Evolutionary conservation across 2,113 vertebrate genomes (phyloP), one percentile per base, ranked within the genome.

Genomic region (Perca schrenkii): DNA sequence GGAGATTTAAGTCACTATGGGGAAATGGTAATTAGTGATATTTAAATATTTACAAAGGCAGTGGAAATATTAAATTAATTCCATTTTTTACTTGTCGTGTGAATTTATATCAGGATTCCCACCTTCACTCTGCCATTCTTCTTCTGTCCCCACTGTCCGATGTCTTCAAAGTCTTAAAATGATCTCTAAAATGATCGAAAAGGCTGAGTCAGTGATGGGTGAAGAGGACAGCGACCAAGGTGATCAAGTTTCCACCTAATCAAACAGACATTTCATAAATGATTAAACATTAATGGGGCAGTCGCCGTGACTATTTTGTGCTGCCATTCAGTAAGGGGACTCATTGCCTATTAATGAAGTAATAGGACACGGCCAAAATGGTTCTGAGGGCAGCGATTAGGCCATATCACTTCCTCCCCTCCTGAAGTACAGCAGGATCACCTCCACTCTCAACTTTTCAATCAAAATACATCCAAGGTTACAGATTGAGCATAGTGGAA

Each of bases 301-400:
- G 74, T n/a, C 3, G 46, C 57, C 15, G 10, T 84, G 86, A 83
- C 74, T 50, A 71, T 92, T 91, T 91, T 92, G 86, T 90, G 89
- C 86, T 75, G 34, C 75, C 62, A 77, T 86, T 92, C 82, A 76
- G 82, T 75, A 40, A 77, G 15, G 40, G 49, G 28, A 60, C 80
- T 93, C 86, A 90, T 94, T 82, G 75, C 21, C 89, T 93, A 92
- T 92, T 92, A 77, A 94, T 92, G 88, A 93, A 75, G 93, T 82
- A 94, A 94, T 49, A 68, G 56, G 91, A 94, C 88, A 74, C 80
- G 50, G 64, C 50, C 71, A 73, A 77, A 87, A 77, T 76, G 65
- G 71, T 85, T 89, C 70, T 63, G 75, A 74, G 89, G 67, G 78
- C 70, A 71, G 50, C 54, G 17, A 89, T 91, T 89, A 80, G 88